phyloP scores from a whole-genome alignment of 1,140 invertebrate species.

The Leptestheria dahalacensis region DNA sequence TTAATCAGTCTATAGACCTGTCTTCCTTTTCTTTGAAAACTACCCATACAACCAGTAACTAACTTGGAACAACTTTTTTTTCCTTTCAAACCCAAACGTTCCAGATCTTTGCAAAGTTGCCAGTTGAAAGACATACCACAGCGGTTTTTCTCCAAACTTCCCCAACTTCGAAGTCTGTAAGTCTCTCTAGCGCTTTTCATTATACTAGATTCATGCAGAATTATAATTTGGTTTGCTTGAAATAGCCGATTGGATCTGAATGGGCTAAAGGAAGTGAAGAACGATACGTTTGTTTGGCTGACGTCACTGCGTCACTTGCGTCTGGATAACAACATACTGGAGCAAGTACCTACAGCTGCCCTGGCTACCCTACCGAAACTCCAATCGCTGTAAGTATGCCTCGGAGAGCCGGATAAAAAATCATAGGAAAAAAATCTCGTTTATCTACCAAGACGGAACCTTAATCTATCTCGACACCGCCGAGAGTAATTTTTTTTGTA shows the following conservation, averaged over 20 bases:
- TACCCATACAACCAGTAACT: too few relatives aligned
- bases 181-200: background rate
- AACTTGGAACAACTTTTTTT: too few relatives aligned
- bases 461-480: too few relatives aligned
- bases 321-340: background rate
- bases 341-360: background rate
- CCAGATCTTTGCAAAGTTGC: background rate
- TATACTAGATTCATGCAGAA: background rate
- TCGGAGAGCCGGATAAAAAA: background rate
- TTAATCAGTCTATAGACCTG: too few relatives aligned
- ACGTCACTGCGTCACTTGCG: background rate
- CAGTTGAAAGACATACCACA: background rate
- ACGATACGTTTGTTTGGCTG: background rate
- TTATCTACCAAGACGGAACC: too few relatives aligned
- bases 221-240: background rate
- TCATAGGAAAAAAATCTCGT: too few relatives aligned
- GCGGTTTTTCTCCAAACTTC: background rate
- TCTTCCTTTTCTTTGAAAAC: too few relatives aligned
- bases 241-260: background rate
- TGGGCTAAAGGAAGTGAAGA: background rate
- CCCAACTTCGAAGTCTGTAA: background rate
- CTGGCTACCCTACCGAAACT: background rate
- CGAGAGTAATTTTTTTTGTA: too few relatives aligned
- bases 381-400: background rate
- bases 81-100: background rate